Conservation (phyloP, 2,888 invertebrate genomes). For the Julus scanicus region DNA sequence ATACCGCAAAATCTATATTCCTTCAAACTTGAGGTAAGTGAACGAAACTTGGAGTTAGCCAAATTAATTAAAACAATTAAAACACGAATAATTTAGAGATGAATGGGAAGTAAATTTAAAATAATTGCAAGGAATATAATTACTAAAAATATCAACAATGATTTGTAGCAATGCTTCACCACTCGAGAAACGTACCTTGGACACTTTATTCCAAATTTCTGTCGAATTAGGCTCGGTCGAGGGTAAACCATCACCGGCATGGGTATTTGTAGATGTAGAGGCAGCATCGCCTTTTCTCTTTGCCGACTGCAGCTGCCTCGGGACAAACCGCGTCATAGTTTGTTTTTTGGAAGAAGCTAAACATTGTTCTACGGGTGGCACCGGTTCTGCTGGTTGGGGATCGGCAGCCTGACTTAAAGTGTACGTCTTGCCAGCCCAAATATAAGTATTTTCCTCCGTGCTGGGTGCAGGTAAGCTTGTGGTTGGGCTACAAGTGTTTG, state of each 20-base stretch:
- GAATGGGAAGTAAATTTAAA: too few species aligned
- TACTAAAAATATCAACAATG: too few species aligned
- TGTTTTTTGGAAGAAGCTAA: not conserved
- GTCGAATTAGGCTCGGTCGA: not conserved
- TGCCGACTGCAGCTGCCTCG: constrained; percentile 9
- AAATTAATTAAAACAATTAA: too few species aligned
- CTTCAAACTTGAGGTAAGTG: too few species aligned
- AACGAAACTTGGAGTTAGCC: too few species aligned
- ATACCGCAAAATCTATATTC: too few species aligned
- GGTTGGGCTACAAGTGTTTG: not conserved
- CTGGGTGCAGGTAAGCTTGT: constrained; percentile 1
- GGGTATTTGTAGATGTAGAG: not conserved
- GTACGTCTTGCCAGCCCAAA: constrained; percentile 58
- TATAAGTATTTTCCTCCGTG: constrained; percentile 53
- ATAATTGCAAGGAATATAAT: too few species aligned
- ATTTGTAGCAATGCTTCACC: too few species aligned
- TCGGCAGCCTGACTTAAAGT: constrained; percentile 69
- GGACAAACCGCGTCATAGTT: not conserved
- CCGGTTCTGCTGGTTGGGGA: not conserved
- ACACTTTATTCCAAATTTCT: constrained; percentile 23
- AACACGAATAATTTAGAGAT: too few species aligned
- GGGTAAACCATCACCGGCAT: not conserved
- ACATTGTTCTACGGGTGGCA: not conserved
- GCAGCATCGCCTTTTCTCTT: not conserved
- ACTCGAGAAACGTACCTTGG: not conserved